Evolutionary conservation across 2,888 invertebrate species (phyloP), one percentile per base, ranked within the genome.

Genomic region (Melolontha melolontha): DNA sequence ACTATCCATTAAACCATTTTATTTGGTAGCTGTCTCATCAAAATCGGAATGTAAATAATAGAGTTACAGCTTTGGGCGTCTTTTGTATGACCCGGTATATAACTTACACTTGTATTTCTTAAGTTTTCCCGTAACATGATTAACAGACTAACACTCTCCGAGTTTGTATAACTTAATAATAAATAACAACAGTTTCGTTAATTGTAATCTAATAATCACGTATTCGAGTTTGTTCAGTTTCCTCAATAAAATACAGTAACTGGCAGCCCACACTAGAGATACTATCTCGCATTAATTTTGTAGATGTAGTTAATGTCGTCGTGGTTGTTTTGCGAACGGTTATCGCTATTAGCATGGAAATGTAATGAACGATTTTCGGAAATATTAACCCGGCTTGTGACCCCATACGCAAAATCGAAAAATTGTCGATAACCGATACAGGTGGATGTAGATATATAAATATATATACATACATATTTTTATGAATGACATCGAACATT

Each of bases 301-400:
- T 17, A 55, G 55, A 41, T 55, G 40, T 55, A 55, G 55, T 55
- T 54, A 39, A 41, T 55, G 55, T 55, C 55, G 55, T 40, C 55
- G 40, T 55, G 14, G 55, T 55, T 55, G n/a, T 55, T 39, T 41
- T n/a, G 40, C 11, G 14, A 40, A 40, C 55, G 7, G 40, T 41
- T 39, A 17, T 7, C 39, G 39, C 55, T 55, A 39, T 41, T 16
- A 41, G 55, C 55, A 10, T 11, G 17, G 16, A 14, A 47, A 47
- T 14, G 16, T 8, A 17, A 47, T 47, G 47, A 47, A 47, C 10
- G 47, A 47, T 47, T 8, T 47, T 6, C 47, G 47, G 47, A 47
- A 16, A 14, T 47, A 44, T 44, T 44, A 4, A 47, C 47, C 8
- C 8, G n/a, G 16, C 14, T 14, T 47, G n/a, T 47, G 16, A 14